Base-by-base conservation (phyloP, 2,113 vertebrate species). In the Rhombomys opimus region DNA sequence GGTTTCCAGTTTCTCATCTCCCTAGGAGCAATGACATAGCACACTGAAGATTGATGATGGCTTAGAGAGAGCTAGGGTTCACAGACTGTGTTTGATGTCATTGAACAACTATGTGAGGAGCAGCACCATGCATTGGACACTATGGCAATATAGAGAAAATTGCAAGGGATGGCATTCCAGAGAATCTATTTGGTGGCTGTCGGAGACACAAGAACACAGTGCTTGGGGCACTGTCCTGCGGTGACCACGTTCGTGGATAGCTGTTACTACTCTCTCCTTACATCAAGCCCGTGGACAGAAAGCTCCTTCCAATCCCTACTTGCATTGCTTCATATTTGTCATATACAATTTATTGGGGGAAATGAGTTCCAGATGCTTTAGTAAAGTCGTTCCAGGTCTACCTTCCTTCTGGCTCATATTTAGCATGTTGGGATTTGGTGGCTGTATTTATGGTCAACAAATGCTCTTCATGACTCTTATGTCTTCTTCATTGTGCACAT, bases 281-380 rank as follows among this genome's bases (percentile, higher is more conserved):
- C 50, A 89, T 88, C 86, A 95, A 93, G 52, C 52, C 35, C 87
- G 72, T 23, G 80, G 80, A 65, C 75, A 87, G 70, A 92, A 75
- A 85, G 7, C 23, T 52, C 87, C 89, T 89, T 52, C 11, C 20
- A 93, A 63, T 23, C 38, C 73, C n/a, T 95, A 89, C 63, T 85
- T 87, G 90, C 59, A 76, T 81, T 72, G 89, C 91, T 96, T 61
- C 54, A 93, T 8, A 67, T 94, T 95, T 95, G 95, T 61, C 75
- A 87, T 87, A 73, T 41, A 94, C 78, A 87, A 87, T 95, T 98
- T 98, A 96, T 93, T 95, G 78, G 86, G 73, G 92, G 70, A 97
- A 98, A 98, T 98, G 95, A 94, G 8, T 96, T 97, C 96, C 97
- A 97, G 73, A 94, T 97, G 97, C 91, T 96, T 46, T 61, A 94